Percentiles rank a stretch among this genome's conserved stretches.
These are phyloP conservation scores for Actenoides hombroni DNA, from an alignment of 2,113 vertebrate species.

Conservation along the genomic window DNA sequence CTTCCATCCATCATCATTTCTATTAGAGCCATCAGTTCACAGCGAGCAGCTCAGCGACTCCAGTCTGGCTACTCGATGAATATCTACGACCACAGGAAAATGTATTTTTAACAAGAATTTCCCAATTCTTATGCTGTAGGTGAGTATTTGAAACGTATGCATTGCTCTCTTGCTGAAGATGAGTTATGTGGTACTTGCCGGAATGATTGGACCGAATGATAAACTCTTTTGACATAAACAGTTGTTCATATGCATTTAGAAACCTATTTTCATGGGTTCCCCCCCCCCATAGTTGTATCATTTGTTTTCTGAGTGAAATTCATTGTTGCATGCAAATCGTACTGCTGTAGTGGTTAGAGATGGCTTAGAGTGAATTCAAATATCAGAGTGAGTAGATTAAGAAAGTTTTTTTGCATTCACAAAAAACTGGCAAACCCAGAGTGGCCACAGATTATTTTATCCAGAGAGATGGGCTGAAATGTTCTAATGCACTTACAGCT, in stretches of 20 bases:
- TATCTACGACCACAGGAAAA: accelerated
- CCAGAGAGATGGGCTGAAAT: background rate
- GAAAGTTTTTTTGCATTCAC: background rate
- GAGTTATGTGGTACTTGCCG: background rate
- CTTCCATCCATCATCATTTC: background rate
- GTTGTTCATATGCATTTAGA: background rate
- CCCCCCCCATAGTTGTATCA: background rate
- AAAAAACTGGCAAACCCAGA: background rate
- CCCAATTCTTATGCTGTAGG: background rate
- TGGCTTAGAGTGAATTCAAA: background rate
- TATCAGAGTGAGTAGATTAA: background rate
- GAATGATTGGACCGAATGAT: background rate
- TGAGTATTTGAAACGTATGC: no score
- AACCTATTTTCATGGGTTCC: background rate
- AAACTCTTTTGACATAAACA: background rate
- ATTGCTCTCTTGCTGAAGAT: background rate
- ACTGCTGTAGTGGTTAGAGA: background rate
- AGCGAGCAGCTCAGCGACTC: background rate
- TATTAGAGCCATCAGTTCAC: background rate
- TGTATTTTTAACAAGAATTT: background rate
- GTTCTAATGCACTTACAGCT: background rate
- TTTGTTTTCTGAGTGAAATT: background rate
- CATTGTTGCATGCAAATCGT: background rate
- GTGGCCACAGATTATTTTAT: background rate
- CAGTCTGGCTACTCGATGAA: accelerated